Evolutionary conservation across 2,888 invertebrate species (phyloP).

Genomic region (Capitulum mitella): DNA sequence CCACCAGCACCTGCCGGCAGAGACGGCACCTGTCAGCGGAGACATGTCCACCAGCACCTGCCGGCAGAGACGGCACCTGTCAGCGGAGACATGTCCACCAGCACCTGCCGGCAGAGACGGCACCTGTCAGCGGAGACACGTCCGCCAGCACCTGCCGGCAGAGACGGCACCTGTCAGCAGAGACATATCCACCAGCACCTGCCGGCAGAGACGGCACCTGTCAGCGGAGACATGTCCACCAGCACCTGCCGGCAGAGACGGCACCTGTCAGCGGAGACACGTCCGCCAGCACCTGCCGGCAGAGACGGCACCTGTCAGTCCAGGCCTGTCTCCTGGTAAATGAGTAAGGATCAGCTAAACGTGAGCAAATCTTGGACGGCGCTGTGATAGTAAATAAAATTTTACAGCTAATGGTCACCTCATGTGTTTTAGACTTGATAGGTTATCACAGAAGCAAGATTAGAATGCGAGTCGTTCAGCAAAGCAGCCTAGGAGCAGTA

Average conservation of each 20-base stretch:
- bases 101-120: not conserved
- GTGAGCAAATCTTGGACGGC: too few species aligned
- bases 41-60: not conserved
- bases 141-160: not conserved
- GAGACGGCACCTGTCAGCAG: not conserved
- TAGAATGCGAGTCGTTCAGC: too few species aligned
- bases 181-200: not conserved
- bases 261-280: not conserved
- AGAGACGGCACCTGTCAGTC: too few species aligned
- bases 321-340: too few species aligned
- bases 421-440: too few species aligned
- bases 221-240: not conserved
- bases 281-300: not conserved
- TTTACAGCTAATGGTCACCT: too few species aligned
- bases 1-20: not conserved
- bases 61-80: not conserved
- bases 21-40: not conserved
- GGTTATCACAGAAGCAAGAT: too few species aligned
- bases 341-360: too few species aligned
- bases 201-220: not conserved
- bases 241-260: too few species aligned
- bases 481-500: too few species aligned
- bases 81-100: not conserved
- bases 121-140: not conserved
- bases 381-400: too few species aligned